Evolutionary conservation across 2,888 invertebrate genomes (phyloP), one percentile per base, ranked within the genome.

Genomic region (Tridacna gigas): DNA sequence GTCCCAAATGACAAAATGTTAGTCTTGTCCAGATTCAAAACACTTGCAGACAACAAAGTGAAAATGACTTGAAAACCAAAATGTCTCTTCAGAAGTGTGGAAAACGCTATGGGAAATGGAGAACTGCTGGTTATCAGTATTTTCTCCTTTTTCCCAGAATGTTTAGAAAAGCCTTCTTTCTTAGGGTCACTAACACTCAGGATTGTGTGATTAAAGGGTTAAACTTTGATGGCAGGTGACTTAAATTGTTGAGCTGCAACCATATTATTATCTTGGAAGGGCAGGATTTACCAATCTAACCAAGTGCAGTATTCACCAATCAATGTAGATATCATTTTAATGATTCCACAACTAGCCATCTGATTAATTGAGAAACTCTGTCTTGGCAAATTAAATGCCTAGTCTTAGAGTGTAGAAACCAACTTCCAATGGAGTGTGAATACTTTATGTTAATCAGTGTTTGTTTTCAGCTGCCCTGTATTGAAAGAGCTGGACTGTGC

Each of bases 401-500:
- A 5, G 56, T 56, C 56, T 20, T n/a, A 9, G 20, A 20, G 18
- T 56, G 56, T 9, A 56, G 56, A 20, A 18, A 18, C 9, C 4
- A 4, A n/a, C 18, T n/a, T 20, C 4, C 9, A 20, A 3, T 56
- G 2, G 56, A 20, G 4, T n/a, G 20, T 2, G 56, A 56, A 3
- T 5, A 56, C 18, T n/a, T 56, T 56, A 56, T 5, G 2, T 56
- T 1, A 9, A 56, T 18, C n/a, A 4, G 3, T 56, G 69, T 51
- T 48, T 37, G 26, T 56, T 77, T 82, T 2, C 82, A 93, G 93
- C 45, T 93, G 93, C 75, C 93, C 93, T 12, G 89, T 92, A n/a
- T 67, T 90, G 45, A 76, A 88, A 51, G 86, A 90, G 71, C 20
- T 93, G 26, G 90, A 93, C 75, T 66, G 91, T 37, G 67, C 56